phyloP scores from a whole-genome alignment of 2,113 vertebrate species.

The Myrmecophaga tridactyla region DNA sequence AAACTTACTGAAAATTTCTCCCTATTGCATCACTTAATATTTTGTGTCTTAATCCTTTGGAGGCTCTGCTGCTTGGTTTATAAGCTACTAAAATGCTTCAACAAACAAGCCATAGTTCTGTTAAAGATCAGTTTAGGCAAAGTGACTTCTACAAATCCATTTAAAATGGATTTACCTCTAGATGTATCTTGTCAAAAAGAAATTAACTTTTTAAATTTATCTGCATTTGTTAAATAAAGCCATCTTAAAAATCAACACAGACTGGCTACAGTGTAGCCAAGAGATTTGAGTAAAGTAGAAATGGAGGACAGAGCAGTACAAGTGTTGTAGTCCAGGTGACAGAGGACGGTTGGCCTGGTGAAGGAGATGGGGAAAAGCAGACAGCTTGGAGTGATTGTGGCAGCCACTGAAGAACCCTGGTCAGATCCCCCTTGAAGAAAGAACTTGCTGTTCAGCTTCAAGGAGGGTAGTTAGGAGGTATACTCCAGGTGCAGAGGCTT shows the following conservation, averaged over 20 bases:
- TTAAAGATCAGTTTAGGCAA: not conserved
- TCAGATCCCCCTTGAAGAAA: not conserved
- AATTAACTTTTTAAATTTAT: not conserved
- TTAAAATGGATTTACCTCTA: not conserved
- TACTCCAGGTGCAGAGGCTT: not conserved
- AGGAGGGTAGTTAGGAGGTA: not conserved
- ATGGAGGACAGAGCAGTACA: rapidly evolving
- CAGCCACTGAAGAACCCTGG: not conserved
- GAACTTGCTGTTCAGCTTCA: not conserved
- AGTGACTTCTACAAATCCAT: not conserved
- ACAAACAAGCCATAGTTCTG: slow-evolving; percentile 19
- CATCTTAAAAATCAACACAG: not conserved
- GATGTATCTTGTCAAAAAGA: not conserved
- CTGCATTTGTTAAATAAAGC: not conserved
- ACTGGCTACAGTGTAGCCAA: not conserved
- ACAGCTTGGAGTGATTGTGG: too few species aligned
- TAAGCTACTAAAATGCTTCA: slow-evolving; percentile 2
- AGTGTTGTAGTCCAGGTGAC: not conserved
- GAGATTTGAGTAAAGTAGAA: not conserved
- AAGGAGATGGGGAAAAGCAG: not conserved
- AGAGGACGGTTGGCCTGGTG: not conserved
- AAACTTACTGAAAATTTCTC: not conserved
- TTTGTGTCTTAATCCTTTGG: not conserved
- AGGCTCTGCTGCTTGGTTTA: not conserved
- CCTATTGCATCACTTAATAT: not conserved